Percentiles rank a stretch among this genome's conserved stretches.
Conservation (phyloP, 2,797 vertebrate species). For the Darevskia mixta region DNA sequence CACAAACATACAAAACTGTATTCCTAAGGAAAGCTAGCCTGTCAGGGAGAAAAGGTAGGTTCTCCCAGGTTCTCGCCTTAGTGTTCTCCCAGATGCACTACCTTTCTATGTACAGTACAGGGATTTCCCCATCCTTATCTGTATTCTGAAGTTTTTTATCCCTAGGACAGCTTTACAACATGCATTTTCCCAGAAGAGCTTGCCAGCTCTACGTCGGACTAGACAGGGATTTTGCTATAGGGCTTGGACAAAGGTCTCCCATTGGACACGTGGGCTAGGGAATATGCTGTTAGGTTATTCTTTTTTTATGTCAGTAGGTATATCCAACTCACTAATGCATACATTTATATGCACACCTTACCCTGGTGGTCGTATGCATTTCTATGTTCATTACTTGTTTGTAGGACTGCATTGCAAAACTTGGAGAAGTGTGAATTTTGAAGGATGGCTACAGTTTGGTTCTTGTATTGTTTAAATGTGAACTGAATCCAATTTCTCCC, state of each 20-base stretch:
- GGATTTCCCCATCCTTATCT: neutral
- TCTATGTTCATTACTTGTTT: no score
- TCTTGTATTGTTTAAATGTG: no score
- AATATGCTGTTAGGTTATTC: neutral
- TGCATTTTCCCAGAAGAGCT: neutral
- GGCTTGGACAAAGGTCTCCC: neutral
- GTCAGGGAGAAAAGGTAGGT: neutral
- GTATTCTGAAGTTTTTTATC: neutral
- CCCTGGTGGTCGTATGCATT: no score
- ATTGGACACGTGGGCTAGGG: neutral
- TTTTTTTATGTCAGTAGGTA: no score
- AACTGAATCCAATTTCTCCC: no score
- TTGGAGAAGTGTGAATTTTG: no score
- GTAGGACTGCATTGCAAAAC: no score
- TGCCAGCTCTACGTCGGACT: neutral
- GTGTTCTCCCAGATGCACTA: neutral
- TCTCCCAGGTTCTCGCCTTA: no score
- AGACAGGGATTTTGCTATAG: neutral
- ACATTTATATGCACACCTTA: no score
- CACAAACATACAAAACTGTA: neutral
- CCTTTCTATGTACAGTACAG: neutral
- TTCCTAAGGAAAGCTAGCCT: neutral
- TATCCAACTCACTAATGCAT: no score
- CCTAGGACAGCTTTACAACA: neutral
- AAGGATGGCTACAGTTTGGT: no score